A percentile compares a stretch with the other conserved stretches of the same genome.
phyloP scores from a whole-genome alignment of 2,113 vertebrate genomes.

The Gopherus flavomarginatus region DNA sequence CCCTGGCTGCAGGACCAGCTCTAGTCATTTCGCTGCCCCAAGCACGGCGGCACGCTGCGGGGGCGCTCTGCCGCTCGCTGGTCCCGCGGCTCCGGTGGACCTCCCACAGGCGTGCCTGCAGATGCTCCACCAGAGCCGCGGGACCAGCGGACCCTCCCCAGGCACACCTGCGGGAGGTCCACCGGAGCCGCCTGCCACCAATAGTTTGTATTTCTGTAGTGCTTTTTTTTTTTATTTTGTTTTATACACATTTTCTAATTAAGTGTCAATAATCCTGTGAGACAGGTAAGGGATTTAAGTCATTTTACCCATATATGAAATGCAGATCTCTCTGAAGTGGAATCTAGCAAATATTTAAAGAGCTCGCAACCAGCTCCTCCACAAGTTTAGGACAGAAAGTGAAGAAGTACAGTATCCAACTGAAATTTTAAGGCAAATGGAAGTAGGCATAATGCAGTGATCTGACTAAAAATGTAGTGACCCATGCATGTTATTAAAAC shows the following conservation, averaged over 20 bases:
- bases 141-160: too few relatives aligned
- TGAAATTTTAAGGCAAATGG: background rate
- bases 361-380: background rate
- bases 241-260: background rate
- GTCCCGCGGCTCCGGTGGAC: too few relatives aligned
- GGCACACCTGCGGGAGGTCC: too few relatives aligned
- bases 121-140: too few relatives aligned
- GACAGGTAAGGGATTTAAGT: background rate
- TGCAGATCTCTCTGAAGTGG: background rate
- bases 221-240: background rate
- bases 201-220: background rate
- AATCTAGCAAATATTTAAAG: background rate
- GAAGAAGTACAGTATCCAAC: background rate
- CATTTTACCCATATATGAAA: background rate
- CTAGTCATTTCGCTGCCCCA: too few relatives aligned
- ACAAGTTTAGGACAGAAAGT: background rate
- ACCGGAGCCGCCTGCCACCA: background rate
- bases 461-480: background rate
- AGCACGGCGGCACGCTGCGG: too few relatives aligned
- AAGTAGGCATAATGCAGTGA: background rate
- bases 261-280: background rate
- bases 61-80: too few relatives aligned
- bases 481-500: background rate
- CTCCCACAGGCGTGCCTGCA: too few relatives aligned
- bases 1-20: too few relatives aligned